Base-by-base conservation (phyloP, 2,888 invertebrate genomes). In the Galeruca laticollis region DNA sequence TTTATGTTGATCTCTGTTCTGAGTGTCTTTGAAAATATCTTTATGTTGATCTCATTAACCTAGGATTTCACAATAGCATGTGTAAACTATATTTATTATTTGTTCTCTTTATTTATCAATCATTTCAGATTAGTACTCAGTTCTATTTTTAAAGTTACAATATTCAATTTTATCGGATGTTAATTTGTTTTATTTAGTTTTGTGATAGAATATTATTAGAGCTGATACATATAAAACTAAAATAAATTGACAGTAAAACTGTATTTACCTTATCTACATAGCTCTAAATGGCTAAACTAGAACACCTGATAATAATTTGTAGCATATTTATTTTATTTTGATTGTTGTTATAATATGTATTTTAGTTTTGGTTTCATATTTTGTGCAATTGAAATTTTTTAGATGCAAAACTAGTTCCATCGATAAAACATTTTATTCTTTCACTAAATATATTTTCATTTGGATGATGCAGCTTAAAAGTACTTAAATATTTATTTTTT, bases 381-480 rank as follows among this genome's bases (percentile, higher is more conserved):
- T 47, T 18, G 15, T 47, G 40, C n/a, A n/a, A 37, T 37, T 37
- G 3, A 37, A 37, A 37, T 37, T 37, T 37, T 3, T 26, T 26
- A 26, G 26, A 26, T n/a, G 26, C 6, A 26, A 37, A n/a, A 37
- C 2, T 1, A 15, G 47, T 47, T 47, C 47, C 47, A 47, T 18
- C 18, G 15, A 47, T 2, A 47, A 47, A 6, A 47, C 15, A 47
- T 47, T 47, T 47, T 47, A 47, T 47, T 47, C 47, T 47, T 47
- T 47, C 47, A 47, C 15, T 47, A 47, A 47, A 47, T 18, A 47
- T 47, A 47, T 47, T 47, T 47, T 47, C 18, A 47, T 47, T 47
- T 47, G 18, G 47, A 47, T 47, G 47, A 47, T 47, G 47, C 47
- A 47, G 47, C 18, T 47, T 18, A 9, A 47, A 47, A 47, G 15